Conservation (phyloP, 2,797 vertebrate genomes). For the Cynopterus sphinx region DNA sequence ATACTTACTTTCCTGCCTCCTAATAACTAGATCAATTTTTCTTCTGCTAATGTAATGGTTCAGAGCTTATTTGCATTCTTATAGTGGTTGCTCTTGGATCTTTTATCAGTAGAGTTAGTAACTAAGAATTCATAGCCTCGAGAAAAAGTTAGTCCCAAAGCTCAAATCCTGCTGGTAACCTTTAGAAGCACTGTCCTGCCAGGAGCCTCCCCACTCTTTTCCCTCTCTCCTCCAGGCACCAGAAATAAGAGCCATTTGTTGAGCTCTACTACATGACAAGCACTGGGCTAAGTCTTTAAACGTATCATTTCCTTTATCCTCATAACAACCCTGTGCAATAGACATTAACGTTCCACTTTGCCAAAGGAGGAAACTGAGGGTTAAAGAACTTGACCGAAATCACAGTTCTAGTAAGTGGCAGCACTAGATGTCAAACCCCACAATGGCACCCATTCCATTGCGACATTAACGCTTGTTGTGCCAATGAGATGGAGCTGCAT, state of each 20-base stretch:
- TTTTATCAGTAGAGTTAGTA: background rate
- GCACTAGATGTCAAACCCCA: background rate
- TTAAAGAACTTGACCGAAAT: background rate
- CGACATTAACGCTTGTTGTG: background rate
- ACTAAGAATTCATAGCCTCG: background rate
- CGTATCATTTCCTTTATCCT: background rate
- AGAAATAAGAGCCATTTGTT: background rate
- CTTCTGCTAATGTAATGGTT: background rate
- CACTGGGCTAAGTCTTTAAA: background rate
- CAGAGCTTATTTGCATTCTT: background rate
- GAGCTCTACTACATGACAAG: background rate
- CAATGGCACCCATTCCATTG: background rate
- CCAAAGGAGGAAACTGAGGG: background rate
- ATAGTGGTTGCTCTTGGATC: background rate
- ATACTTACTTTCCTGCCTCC: background rate
- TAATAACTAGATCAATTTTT: conserved; percentile 10
- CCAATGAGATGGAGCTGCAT: background rate
- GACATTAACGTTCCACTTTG: background rate
- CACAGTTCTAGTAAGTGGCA: background rate
- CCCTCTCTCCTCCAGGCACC: background rate
- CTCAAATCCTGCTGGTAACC: background rate
- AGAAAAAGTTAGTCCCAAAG: background rate
- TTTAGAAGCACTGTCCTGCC: background rate
- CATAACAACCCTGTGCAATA: background rate
- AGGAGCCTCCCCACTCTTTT: background rate